Evolutionary conservation across 2,888 invertebrate genomes (phyloP).

Genomic region (Noctua comes): DNA sequence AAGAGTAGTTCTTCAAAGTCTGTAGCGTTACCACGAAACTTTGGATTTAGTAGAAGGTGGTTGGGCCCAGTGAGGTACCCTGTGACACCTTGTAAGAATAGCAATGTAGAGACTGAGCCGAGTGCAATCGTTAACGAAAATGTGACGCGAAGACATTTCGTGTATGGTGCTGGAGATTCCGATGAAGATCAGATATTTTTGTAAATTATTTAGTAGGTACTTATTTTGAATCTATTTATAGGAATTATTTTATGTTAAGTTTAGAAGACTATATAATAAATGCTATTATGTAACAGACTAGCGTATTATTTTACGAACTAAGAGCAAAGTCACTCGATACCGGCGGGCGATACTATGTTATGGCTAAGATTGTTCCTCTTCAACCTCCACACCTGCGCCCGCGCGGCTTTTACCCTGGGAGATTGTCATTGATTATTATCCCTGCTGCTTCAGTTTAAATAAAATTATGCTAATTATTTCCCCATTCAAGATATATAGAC

Average conservation of each 20-base stretch:
- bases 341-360: background rate
- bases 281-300: slow-evolving; percentile 46
- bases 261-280: slow-evolving; percentile 68
- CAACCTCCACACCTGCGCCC: background rate
- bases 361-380: background rate
- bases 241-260: slow-evolving; percentile 62
- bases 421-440: background rate
- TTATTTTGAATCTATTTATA: slow-evolving; percentile 51
- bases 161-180: slow-evolving; percentile 89
- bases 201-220: slow-evolving; percentile 71
- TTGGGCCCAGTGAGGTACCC: slow-evolving; percentile 92
- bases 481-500: background rate
- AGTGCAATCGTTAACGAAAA: slow-evolving; percentile 82
- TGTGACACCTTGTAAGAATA: slow-evolving; percentile 91
- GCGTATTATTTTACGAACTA: background rate
- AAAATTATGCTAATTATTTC: background rate
- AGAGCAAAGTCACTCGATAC: background rate
- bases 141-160: slow-evolving; percentile 85
- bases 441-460: too few species aligned
- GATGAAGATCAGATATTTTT: slow-evolving; percentile 93
- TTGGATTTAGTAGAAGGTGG: slow-evolving; percentile 91
- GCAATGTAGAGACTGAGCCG: slow-evolving; percentile 70
- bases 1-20: slow-evolving; percentile 81
- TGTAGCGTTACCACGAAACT: slow-evolving; percentile 90
- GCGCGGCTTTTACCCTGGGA: background rate